Percentiles rank a stretch among this genome's conserved stretches.
phyloP scores from a whole-genome alignment of 35 echinoderm and acorn worm species.

The Diadema setosum region DNA sequence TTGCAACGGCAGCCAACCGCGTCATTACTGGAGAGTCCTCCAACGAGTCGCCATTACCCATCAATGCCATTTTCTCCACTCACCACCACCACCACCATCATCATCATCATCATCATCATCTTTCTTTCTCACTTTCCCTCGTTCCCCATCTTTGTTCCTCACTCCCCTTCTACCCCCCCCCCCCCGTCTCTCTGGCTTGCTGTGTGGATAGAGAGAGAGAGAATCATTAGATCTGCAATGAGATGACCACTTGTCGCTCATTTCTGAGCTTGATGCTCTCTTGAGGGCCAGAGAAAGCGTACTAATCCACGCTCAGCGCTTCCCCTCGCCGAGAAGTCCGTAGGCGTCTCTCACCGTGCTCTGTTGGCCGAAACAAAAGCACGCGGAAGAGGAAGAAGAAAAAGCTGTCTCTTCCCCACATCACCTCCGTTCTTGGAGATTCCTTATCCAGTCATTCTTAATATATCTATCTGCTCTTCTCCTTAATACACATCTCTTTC shows the following conservation, averaged over 20 bases:
- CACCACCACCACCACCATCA: not conserved
- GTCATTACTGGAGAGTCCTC: not conserved
- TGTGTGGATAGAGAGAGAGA: not conserved
- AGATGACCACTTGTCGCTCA: conserved; percentile 1
- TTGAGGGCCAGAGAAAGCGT: not conserved
- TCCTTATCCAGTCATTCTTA: no score
- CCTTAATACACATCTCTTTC: no score
- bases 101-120: not conserved
- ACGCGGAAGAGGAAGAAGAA: no score
- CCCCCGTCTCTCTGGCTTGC: not conserved
- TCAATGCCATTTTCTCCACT: not conserved
- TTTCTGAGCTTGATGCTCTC: not conserved
- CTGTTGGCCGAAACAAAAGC: no score
- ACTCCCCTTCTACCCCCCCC: no score
- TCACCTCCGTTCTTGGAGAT: no score
- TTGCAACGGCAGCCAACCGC: not conserved
- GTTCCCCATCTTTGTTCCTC: no score
- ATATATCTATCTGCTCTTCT: not conserved
- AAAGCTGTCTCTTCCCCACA: no score
- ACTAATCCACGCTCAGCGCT: not conserved
- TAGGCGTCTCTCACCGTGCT: not conserved
- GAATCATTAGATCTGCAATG: not conserved
- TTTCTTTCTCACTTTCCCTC: not conserved
- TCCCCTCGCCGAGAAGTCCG: not conserved
- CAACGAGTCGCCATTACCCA: no score